phyloP scores from a whole-genome alignment of 2,888 invertebrate species.

The Eupithecia vulgata region DNA sequence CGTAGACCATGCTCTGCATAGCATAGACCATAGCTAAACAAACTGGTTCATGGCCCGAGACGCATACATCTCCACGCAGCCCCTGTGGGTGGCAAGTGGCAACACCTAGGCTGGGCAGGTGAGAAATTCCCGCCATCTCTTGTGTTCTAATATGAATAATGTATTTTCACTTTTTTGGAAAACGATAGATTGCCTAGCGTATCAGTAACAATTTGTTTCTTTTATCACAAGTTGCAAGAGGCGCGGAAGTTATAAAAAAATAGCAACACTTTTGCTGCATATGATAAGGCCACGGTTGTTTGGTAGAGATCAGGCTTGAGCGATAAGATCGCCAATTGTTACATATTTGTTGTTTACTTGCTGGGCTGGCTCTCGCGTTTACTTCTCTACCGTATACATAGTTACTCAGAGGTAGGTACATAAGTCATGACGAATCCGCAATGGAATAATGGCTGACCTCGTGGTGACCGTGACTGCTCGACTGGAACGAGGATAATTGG shows the following conservation, averaged over 20 bases:
- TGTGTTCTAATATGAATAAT: not conserved
- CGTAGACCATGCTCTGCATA: not conserved
- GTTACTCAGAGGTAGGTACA: not conserved
- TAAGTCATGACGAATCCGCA: constrained; percentile 36
- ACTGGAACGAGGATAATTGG: constrained; percentile 22
- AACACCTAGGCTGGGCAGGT: no score
- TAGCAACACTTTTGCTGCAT: not conserved
- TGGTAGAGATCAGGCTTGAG: no score
- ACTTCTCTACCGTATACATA: not conserved
- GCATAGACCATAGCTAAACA: not conserved
- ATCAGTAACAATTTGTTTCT: not conserved
- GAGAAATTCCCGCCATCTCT: no score
- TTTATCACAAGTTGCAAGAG: not conserved
- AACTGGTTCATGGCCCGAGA: no score
- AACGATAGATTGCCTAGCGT: not conserved
- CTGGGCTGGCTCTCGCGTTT: no score
- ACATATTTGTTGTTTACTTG: no score
- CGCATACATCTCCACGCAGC: no score
- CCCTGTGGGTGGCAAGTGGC: no score
- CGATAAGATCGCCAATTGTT: no score
- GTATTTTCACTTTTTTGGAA: not conserved
- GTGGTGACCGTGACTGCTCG: constrained; percentile 36
- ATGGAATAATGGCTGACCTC: constrained; percentile 42
- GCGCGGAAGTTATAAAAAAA: not conserved
- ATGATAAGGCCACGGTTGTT: no score